Conservation (phyloP, 2,797 vertebrate genomes). For the Malurus splendens region DNA sequence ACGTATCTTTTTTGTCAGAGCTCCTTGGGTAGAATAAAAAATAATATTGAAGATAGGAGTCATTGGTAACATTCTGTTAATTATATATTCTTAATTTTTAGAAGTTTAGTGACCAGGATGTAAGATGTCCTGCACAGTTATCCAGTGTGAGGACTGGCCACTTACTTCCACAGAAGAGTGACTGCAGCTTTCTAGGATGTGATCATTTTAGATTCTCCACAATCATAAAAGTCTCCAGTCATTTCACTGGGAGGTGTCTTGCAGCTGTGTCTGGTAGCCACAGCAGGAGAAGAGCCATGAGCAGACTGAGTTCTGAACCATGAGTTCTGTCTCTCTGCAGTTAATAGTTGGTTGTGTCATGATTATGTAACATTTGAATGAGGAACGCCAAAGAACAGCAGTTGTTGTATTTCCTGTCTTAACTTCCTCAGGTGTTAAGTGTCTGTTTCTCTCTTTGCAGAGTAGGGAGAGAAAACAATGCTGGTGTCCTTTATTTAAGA, state of each 20-base stretch:
- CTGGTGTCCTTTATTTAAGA: rapidly evolving
- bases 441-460: neutral
- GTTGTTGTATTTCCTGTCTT: neutral
- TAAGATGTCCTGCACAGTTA: neutral
- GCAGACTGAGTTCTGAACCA: too few species aligned
- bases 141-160: neutral
- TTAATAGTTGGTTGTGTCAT: neutral
- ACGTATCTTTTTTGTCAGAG: constrained; percentile 84
- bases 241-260: neutral
- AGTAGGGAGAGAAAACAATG: neutral
- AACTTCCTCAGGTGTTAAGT: neutral
- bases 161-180: neutral
- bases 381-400: neutral
- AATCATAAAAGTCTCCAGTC: neutral
- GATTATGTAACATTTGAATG: neutral
- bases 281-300: neutral
- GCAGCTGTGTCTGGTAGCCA: neutral
- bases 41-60: neutral
- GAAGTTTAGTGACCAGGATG: neutral
- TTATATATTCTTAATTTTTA: neutral
- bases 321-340: neutral
- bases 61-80: neutral
- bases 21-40: neutral
- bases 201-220: neutral
- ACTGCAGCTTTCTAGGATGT: neutral